These are phyloP conservation scores for Cyprinus carpio DNA, from an alignment of 2,113 vertebrate species.

Conservation along the genomic window DNA sequence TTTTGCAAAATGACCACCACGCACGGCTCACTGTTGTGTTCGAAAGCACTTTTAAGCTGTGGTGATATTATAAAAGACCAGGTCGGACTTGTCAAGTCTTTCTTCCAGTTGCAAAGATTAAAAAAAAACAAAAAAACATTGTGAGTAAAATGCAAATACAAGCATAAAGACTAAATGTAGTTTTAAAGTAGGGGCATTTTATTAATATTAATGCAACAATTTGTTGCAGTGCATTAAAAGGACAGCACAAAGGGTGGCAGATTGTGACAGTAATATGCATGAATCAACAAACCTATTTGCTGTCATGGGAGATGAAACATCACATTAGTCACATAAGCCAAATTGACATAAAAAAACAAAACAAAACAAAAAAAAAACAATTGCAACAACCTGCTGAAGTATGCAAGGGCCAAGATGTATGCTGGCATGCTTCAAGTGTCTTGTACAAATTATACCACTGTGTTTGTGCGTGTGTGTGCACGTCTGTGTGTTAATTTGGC, in stretches of 20 bases:
- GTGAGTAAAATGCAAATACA: background rate
- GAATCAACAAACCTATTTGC: constrained; percentile 26
- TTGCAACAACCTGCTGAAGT: constrained; percentile 23
- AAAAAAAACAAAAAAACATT: background rate
- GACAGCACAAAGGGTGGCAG: background rate
- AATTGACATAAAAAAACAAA: constrained; percentile 14
- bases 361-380: background rate
- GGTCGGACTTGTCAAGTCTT: background rate
- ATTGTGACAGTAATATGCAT: background rate
- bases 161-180: background rate
- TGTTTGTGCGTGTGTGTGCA: background rate
- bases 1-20: constrained; percentile 18
- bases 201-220: background rate
- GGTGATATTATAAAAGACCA: background rate
- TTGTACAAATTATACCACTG: background rate
- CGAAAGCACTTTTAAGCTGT: background rate
- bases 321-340: constrained; percentile 22
- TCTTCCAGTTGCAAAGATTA: background rate
- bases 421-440: constrained; percentile 1
- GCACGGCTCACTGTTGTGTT: background rate
- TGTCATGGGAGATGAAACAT: background rate
- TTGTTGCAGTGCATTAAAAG: constrained; percentile 8
- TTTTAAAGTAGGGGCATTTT: background rate
- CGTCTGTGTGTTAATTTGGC: background rate
- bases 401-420: background rate